Base-by-base conservation (phyloP, 2,888 invertebrate genomes). In the Heliconius charithonia region DNA sequence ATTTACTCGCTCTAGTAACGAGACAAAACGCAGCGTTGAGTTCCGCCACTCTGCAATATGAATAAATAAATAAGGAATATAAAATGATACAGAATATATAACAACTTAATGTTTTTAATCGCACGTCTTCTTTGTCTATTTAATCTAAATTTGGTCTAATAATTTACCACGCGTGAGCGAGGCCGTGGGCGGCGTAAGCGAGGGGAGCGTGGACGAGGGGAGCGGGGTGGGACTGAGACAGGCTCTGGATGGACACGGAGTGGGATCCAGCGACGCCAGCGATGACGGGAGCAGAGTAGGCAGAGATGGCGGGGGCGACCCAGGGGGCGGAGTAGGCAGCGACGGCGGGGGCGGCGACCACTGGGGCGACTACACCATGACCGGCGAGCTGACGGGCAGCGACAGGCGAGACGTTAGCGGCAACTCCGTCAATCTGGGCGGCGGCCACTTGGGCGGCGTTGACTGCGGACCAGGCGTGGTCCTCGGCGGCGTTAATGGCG, bases 401-500 rank as follows among this genome's bases (percentile, higher is more conserved):
- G 56, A 92, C 86, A 83, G 94, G 94, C 75, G 94, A 93, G 32
- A 88, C 93, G 77, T 93, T 93, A 62, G 94, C 94, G 85, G 94
- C 92, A 83, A 92, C 93, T 75, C 94, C 94, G 86, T 95, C 94
- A 70, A 93, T 81, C 83, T 92, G 91, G 83, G 94, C 94, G 84
- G 93, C 89, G 3, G 86, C 91, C 87, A 94, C 94, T 89, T 93
- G 91, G 77, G 88, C 93, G 81, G 95, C 92, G 82, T 94, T 94
- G 62, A 94, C 89, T 66, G 92, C 91, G 83, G 93, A 93, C 93
- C 95, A 95, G 37, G 93, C 92, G 89, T 94, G 91, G 86, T 93
- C 93, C 81, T 91, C 93, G 76, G 94, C 95, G 84, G 94, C 93
- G 90, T 95, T 94, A 87, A 93, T 86, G 82, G 93, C 94, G 83